Evolutionary conservation across 2,113 vertebrate species (phyloP).

Genomic region (Arvicanthis niloticus): DNA sequence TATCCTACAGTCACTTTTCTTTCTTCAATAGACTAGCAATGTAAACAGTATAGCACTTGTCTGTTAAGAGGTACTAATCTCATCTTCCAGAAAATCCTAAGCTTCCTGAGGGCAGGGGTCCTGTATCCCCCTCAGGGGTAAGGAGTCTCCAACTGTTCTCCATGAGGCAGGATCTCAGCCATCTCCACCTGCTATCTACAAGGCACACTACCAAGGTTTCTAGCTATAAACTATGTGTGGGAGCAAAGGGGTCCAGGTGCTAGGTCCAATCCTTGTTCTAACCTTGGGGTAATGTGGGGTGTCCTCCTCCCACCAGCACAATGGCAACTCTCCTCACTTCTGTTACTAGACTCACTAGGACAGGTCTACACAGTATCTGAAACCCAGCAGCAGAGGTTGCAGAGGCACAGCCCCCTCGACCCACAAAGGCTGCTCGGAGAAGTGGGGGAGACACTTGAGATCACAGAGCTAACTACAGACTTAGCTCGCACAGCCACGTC

Average conservation of each 20-base stretch:
- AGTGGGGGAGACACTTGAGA: neutral
- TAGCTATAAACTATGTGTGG: neutral
- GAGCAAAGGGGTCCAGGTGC: neutral
- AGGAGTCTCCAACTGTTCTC: neutral
- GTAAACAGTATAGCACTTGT: neutral
- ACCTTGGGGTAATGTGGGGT: neutral
- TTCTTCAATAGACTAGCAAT: constrained; percentile 22
- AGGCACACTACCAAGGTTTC: neutral
- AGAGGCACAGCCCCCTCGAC: neutral
- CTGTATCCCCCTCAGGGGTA: neutral
- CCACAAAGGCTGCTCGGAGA: neutral
- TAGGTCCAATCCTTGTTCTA: neutral
- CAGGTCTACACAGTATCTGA: constrained; percentile 1
- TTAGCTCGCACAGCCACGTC: neutral
- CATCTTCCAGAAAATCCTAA: neutral
- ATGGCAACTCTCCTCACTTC: neutral
- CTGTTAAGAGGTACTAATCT: neutral
- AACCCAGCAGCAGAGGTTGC: constrained; percentile 26
- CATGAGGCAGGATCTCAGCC: neutral
- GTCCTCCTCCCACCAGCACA: neutral
- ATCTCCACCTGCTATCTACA: neutral
- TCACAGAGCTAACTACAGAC: neutral
- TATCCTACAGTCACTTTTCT: neutral
- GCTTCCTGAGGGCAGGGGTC: constrained; percentile 7
- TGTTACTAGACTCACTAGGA: neutral